A percentile compares a stretch with the other conserved stretches of the same genome.
These are phyloP conservation scores for Cyanistes caeruleus DNA, from an alignment of 2,113 vertebrate species.

Conservation along the genomic window DNA sequence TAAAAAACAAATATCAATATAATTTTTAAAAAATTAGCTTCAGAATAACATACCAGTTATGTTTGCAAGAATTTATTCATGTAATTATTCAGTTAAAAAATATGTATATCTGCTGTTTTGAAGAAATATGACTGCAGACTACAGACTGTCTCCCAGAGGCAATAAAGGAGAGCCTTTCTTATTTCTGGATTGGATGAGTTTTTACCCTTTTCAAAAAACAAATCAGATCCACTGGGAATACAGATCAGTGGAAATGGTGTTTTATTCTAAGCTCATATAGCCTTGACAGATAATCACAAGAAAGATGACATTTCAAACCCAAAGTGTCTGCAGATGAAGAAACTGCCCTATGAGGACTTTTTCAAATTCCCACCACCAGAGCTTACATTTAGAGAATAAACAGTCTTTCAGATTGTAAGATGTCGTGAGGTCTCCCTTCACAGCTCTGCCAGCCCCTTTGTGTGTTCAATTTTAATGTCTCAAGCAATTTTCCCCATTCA, in stretches of 20 bases:
- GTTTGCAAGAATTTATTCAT: background rate
- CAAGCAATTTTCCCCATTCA: background rate
- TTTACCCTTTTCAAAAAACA: background rate
- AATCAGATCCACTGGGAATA: background rate
- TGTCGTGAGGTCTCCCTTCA: background rate
- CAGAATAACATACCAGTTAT: background rate
- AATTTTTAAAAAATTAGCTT: background rate
- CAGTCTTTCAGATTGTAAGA: background rate
- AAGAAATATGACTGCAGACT: background rate
- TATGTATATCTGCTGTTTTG: background rate
- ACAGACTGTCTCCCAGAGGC: background rate
- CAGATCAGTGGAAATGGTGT: background rate
- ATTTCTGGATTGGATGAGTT: background rate
- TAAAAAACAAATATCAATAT: background rate
- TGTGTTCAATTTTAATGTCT: background rate
- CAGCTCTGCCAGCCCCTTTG: background rate
- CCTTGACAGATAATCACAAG: constrained; percentile 3
- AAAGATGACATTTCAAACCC: constrained; percentile 23
- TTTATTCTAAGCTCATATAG: background rate
- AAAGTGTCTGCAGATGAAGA: background rate
- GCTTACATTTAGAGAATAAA: background rate
- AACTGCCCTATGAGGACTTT: background rate
- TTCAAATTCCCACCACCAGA: background rate
- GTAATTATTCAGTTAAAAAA: background rate
- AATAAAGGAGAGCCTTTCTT: background rate